A percentile compares a stretch with the other conserved stretches of the same genome.
Evolutionary conservation across 2,113 vertebrate genomes (phyloP).

Genomic region (Dicaeum eximium): DNA sequence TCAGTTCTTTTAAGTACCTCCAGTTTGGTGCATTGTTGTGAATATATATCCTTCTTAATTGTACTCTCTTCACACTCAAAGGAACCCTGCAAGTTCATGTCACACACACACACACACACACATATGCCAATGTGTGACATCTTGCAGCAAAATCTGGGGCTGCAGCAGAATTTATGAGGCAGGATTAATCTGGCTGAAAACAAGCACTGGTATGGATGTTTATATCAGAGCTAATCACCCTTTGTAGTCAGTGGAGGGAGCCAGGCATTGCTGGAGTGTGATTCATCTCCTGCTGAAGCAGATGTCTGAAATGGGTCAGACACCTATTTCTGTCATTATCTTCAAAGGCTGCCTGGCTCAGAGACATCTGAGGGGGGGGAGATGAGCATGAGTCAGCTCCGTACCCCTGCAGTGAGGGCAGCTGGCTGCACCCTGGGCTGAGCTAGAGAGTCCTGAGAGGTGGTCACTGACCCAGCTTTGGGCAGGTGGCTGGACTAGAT

Average conservation of each 20-base stretch:
- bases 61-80: neutral
- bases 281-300: neutral
- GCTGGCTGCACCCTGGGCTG: neutral
- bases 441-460: neutral
- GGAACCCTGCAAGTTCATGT: neutral
- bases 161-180: neutral
- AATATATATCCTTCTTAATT: neutral
- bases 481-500: neutral
- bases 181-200: neutral
- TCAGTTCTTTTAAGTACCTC: neutral
- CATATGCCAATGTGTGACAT: neutral
- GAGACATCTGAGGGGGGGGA: neutral
- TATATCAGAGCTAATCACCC: neutral
- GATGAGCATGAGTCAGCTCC: neutral
- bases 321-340: neutral
- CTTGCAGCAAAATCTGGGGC: neutral
- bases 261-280: neutral
- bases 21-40: neutral
- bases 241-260: neutral
- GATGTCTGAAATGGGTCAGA: conserved; percentile 9
- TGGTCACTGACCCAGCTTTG: neutral
- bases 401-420: neutral
- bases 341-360: neutral
- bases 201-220: neutral
- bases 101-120: too few species aligned